phyloP scores from a whole-genome alignment of 2,888 invertebrate genomes.

The Dasysyrphus albostriatus region DNA sequence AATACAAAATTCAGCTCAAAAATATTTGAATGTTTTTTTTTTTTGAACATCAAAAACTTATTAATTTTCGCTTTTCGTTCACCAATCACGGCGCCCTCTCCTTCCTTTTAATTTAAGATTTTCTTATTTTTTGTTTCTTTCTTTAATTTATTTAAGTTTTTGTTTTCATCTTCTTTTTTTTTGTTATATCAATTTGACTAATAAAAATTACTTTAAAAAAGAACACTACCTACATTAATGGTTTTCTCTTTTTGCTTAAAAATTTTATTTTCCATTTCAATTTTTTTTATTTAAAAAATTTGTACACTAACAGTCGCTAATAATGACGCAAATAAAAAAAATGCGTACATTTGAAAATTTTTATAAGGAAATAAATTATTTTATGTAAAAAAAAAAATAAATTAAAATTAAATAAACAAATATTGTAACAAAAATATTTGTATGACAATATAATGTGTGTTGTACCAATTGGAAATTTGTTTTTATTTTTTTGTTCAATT shows the following conservation, averaged over 20 bases:
- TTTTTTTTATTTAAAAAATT: conserved; percentile 71
- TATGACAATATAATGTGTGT: conserved; percentile 39
- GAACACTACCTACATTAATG: conserved; percentile 75
- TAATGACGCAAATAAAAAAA: conserved; percentile 75
- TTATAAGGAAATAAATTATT: conserved; percentile 33
- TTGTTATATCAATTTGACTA: conserved; percentile 72
- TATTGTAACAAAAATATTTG: conserved; percentile 14
- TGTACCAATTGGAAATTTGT: conserved; percentile 63
- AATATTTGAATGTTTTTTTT: conserved; percentile 54
- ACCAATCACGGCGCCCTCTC: conserved; percentile 67
- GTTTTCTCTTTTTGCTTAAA: conserved; percentile 38
- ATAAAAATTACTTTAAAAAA: conserved; percentile 76
- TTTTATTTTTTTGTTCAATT: conserved; percentile 66
- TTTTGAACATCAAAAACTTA: conserved; percentile 44
- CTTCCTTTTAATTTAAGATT: conserved; percentile 59
- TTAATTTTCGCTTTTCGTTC: conserved; percentile 32
- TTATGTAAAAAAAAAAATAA: conserved; percentile 12
- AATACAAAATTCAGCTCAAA: conserved; percentile 69
- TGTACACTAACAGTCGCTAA: conserved; percentile 76
- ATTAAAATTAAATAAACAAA: conserved; percentile 1
- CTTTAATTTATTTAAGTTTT: conserved; percentile 40
- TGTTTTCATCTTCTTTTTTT: conserved; percentile 14
- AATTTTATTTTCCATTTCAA: conserved; percentile 44
- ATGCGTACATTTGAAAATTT: conserved; percentile 75
- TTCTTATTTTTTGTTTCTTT: conserved; percentile 19